A percentile compares a stretch with the other conserved stretches of the same genome.
These are phyloP conservation scores for Mesembrinibis cayennensis DNA, from an alignment of 2,113 vertebrate species.

Conservation along the genomic window DNA sequence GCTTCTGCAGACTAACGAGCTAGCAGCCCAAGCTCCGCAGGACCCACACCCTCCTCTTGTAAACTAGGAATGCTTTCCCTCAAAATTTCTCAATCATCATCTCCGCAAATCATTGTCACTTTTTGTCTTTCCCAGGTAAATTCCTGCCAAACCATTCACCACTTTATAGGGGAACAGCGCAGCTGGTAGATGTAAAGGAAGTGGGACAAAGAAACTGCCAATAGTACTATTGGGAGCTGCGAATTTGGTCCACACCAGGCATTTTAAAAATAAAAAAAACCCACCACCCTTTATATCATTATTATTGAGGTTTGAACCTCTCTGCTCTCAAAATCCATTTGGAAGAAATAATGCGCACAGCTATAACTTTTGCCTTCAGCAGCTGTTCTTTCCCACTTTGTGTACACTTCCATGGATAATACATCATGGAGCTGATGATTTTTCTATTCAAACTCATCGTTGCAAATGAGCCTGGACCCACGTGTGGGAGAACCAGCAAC, in stretches of 20 bases:
- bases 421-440: background rate
- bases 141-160: background rate
- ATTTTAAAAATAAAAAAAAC: background rate
- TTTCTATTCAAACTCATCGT: background rate
- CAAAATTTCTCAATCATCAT: background rate
- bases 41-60: background rate
- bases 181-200: background rate
- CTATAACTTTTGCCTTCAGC: slow-evolving; percentile 1
- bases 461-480: background rate
- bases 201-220: background rate
- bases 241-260: background rate
- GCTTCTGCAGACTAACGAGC: background rate
- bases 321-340: background rate
- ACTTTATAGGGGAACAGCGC: background rate
- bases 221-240: background rate
- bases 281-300: background rate
- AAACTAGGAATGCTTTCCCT: background rate
- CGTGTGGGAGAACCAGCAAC: background rate
- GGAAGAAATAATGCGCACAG: background rate
- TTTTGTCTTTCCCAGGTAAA: background rate
- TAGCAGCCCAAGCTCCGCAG: background rate
- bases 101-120: background rate
- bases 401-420: background rate
- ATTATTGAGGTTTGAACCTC: background rate
- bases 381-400: background rate